Percentiles rank a stretch among this genome's conserved stretches.
phyloP scores from a whole-genome alignment of 2,888 invertebrate genomes.

The Neoitamus cyanurus region DNA sequence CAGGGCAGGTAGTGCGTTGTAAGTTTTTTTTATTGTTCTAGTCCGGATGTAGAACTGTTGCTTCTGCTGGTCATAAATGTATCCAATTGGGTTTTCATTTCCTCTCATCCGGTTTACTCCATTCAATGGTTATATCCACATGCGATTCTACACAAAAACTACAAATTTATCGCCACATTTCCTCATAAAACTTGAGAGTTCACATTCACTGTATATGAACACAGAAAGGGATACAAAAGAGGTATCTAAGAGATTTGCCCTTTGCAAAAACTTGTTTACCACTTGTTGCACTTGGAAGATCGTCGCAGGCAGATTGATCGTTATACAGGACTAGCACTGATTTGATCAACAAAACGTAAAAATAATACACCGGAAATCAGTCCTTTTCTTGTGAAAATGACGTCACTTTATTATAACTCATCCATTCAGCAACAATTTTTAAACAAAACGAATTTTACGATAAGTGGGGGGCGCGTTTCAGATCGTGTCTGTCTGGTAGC shows the following conservation, averaged over 20 bases:
- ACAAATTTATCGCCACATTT: neutral
- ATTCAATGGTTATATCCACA: neutral
- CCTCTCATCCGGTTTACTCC: conserved; percentile 19
- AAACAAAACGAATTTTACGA: neutral
- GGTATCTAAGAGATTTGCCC: neutral
- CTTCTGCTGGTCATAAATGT: neutral
- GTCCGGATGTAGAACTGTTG: conserved; percentile 15
- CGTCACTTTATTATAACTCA: neutral
- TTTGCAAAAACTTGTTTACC: conserved; percentile 15
- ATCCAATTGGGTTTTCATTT: conserved; percentile 35
- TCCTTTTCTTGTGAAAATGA: neutral
- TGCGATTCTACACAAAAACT: neutral
- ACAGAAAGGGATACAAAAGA: neutral
- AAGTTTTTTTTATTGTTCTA: conserved; percentile 21
- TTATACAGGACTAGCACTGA: neutral
- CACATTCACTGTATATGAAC: neutral
- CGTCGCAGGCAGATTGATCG: neutral
- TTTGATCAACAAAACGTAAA: neutral
- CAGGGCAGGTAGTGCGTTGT: neutral
- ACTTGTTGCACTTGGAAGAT: conserved; percentile 7
- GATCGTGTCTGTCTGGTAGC: neutral
- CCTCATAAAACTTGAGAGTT: neutral
- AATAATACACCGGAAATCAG: neutral
- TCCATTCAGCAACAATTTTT: neutral
- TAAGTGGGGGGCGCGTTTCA: neutral